Evolutionary conservation across 2,888 invertebrate species (phyloP).

Genomic region (Nemurella pictetii): DNA sequence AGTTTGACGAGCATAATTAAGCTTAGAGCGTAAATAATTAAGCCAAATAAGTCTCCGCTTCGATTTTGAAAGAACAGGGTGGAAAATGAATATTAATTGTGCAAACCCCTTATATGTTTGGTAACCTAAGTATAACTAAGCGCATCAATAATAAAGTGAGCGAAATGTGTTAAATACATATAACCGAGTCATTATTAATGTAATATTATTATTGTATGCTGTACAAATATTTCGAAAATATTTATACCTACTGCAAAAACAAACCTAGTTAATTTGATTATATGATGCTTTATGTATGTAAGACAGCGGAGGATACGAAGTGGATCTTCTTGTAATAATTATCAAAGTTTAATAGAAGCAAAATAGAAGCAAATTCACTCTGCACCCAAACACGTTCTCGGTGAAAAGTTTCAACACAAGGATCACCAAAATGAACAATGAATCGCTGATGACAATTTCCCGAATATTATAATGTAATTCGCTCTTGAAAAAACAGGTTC

Average conservation of each 20-base stretch:
- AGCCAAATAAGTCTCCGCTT: not conserved
- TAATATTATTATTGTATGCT: not conserved
- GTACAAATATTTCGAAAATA: not conserved
- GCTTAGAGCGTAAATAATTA: not conserved
- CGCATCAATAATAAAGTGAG: no score
- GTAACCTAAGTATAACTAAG: no score
- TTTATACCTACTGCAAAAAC: not conserved
- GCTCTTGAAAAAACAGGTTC: no score
- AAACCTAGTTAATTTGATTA: not conserved
- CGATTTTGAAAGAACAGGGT: not conserved
- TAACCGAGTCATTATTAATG: not conserved
- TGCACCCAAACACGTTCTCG: conserved; percentile 4
- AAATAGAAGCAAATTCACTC: conserved; percentile 15
- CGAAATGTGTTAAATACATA: no score
- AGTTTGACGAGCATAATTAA: not conserved
- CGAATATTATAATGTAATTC: no score
- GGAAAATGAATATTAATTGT: not conserved
- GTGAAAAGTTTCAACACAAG: not conserved
- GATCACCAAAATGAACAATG: not conserved
- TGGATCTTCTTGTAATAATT: conserved; percentile 17
- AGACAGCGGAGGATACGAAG: not conserved
- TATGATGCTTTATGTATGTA: not conserved
- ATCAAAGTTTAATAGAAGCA: conserved; percentile 31
- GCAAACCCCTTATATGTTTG: not conserved
- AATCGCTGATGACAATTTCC: not conserved